A percentile compares a stretch with the other conserved stretches of the same genome.
Conservation (phyloP, 2,888 invertebrate genomes). For the Aphrophora alni region DNA sequence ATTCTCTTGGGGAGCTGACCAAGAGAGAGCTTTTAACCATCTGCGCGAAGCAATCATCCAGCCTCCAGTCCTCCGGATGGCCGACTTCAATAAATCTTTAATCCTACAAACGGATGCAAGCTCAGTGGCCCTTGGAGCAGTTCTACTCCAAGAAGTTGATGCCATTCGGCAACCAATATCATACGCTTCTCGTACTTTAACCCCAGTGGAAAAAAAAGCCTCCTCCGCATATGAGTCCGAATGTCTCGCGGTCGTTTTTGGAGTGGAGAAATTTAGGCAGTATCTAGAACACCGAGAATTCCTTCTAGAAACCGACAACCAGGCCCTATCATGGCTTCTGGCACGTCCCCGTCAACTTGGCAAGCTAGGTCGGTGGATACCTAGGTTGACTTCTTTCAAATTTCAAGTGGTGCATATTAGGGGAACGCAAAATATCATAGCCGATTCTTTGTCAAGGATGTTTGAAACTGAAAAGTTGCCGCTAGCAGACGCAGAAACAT, state of each 20-base stretch:
- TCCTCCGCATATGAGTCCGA: conserved; percentile 20
- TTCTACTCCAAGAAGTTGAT: conserved; percentile 19
- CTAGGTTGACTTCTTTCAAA: not conserved
- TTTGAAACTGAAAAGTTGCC: not conserved
- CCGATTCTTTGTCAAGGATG: conserved; percentile 20
- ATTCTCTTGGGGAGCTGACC: conserved; percentile 10
- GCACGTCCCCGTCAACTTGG: conserved; percentile 6
- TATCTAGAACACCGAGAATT: conserved; percentile 25
- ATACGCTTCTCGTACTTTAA: conserved; percentile 17
- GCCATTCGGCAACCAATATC: conserved; percentile 22
- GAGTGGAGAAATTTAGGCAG: conserved; percentile 16
- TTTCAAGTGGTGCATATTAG: not conserved
- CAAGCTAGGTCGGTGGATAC: conserved; percentile 16
- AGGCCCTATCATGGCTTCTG: conserved; percentile 20
- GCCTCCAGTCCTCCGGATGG: conserved; percentile 22
- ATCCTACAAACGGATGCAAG: conserved; percentile 13
- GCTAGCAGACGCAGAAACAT: too few species aligned
- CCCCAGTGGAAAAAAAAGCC: not conserved
- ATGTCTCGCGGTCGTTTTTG: conserved; percentile 23
- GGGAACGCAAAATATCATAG: conserved; percentile 14
- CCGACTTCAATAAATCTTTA: conserved; percentile 3
- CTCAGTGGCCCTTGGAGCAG: conserved; percentile 20
- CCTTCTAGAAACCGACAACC: conserved; percentile 26
- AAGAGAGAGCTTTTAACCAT: conserved; percentile 9
- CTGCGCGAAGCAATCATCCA: conserved; percentile 21